Base-by-base conservation (phyloP, 2,113 vertebrate species). In the Tiliqua scincoides region DNA sequence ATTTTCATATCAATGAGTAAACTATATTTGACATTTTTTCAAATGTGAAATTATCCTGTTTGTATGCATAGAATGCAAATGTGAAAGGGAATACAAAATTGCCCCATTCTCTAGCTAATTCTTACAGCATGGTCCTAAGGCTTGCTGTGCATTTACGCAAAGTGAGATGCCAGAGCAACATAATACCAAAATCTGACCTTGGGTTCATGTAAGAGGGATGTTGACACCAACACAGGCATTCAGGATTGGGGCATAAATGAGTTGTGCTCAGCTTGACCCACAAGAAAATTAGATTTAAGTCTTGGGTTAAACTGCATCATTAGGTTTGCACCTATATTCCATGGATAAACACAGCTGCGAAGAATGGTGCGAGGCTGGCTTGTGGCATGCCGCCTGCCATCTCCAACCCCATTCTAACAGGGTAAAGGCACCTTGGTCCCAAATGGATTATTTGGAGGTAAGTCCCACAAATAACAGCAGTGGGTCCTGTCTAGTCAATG, bases 1-100 rank as follows among this genome's bases (percentile, higher is more conserved):
- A 90, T 90, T 82, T 85, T 70, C 78, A 87, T 67, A 73, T 85
- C 35, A 77, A 85, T 82, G 67, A 71, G 68, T 84, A 88, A 84
- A 84, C 77, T 84, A 74, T 87, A 78, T 85, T 87, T 87, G 83
- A 85, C 65, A 62, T 63, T 80, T 75, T 72, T 71, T 65, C 76
- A 82, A 77, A 78, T 65, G 23, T 48, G 48, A 82, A 78, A 81
- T 77, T 65, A 43, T 54, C 12, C 6, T 43, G 32, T 76, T 72
- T 77, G 48, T 81, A 77, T 43, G 59, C 65, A 80, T 18, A 67
- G 43, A 81, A 65, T 72, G 59, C 74, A 82, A 82, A 85, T 85
- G 79, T 20, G 40, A 72, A 82, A 37, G 52, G 37, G 48, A 72
- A 59, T 15, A 17, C 76, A 70, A 84, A 71, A 84, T 72, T 78